Conservation (phyloP, 2,888 invertebrate genomes). For the Apamea sordens region DNA sequence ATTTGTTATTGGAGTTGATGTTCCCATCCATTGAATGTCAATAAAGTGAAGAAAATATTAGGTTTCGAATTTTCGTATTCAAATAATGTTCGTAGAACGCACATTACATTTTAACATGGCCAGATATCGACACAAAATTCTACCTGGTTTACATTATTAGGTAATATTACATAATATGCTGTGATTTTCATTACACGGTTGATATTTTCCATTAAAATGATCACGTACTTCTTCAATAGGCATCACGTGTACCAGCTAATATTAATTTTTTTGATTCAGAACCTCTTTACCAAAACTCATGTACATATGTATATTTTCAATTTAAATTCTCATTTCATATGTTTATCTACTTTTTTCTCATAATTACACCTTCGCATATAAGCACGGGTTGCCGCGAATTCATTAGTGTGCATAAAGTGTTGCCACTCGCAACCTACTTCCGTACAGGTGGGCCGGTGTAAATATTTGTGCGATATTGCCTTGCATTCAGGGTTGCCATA, state of each 20-base stretch:
- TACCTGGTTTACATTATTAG: conserved; percentile 24
- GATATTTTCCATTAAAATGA: conserved; percentile 47
- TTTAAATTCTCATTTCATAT: conserved; percentile 4
- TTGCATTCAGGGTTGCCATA: conserved; percentile 39
- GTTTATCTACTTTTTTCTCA: conserved; percentile 11
- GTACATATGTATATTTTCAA: conserved; percentile 1
- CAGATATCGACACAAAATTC: conserved; percentile 24
- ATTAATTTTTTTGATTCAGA: neutral
- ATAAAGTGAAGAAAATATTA: conserved; percentile 9
- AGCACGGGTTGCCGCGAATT: conserved; percentile 36
- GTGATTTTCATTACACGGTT: conserved; percentile 34
- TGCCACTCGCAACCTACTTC: conserved; percentile 62
- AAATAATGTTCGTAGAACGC: neutral
- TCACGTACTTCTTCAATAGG: conserved; percentile 21
- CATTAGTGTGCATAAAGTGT: conserved; percentile 62
- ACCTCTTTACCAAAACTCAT: neutral
- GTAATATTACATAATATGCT: conserved; percentile 19
- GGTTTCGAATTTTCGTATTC: conserved; percentile 24
- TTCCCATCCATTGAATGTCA: conserved; percentile 31
- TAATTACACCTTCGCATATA: conserved; percentile 36
- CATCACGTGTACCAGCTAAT: conserved; percentile 12
- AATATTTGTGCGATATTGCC: conserved; percentile 63
- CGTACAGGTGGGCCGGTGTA: conserved; percentile 43
- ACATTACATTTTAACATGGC: conserved; percentile 1
- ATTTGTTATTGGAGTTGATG: conserved; percentile 19